These are phyloP conservation scores for Hydrochoerus hydrochaeris DNA, from an alignment of 2,113 vertebrate species.

Conservation along the genomic window DNA sequence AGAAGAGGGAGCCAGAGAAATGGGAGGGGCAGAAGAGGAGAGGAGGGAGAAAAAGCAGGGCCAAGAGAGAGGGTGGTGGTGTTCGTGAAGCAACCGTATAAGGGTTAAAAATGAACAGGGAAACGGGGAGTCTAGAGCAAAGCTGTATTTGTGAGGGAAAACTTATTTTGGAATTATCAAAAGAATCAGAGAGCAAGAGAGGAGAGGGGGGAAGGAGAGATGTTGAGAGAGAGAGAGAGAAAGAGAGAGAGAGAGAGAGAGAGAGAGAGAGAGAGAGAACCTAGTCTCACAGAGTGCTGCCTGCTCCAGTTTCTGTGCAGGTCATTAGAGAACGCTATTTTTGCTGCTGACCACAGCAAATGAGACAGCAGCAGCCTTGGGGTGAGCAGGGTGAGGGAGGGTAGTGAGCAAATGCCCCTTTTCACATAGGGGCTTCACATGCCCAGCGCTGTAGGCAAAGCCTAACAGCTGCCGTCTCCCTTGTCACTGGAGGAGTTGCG, in stretches of 20 bases:
- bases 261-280: background rate
- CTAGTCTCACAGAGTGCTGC: background rate
- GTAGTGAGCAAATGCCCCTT: background rate
- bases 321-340: constrained; percentile 15
- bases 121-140: background rate
- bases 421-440: background rate
- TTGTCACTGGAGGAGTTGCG: background rate
- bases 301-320: background rate
- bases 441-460: background rate
- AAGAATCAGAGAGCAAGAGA: background rate
- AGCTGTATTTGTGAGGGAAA: background rate
- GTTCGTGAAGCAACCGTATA: background rate
- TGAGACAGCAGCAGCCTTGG: background rate
- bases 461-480: background rate
- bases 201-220: background rate
- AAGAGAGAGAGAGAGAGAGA: too few species aligned
- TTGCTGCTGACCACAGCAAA: background rate
- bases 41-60: background rate
- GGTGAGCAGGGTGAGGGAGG: background rate
- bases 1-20: background rate
- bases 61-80: too few species aligned
- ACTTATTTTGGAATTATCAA: background rate
- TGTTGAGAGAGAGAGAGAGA: too few species aligned
- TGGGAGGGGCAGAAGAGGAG: background rate
- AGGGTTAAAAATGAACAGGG: constrained; percentile 14